These are phyloP conservation scores for Protodeltote pygarga DNA, from an alignment of 2,888 invertebrate genomes.

Conservation along the genomic window DNA sequence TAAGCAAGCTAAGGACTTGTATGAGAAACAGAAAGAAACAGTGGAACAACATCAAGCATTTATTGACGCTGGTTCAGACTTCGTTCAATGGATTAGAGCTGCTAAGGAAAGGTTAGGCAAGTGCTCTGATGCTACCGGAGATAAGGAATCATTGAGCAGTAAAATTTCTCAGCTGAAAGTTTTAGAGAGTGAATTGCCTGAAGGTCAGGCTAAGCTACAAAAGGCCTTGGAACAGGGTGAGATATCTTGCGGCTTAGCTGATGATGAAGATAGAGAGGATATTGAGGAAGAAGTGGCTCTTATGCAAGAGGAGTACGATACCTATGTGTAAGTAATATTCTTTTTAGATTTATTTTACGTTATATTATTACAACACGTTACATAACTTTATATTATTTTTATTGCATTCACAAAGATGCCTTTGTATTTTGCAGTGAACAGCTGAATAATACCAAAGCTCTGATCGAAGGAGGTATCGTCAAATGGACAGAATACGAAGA, in stretches of 20 bases:
- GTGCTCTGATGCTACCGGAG: constrained; percentile 97
- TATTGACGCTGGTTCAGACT: constrained; percentile 96
- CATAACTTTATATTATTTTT: constrained; percentile 2
- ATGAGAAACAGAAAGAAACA: constrained; percentile 95
- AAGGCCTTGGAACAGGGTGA: constrained; percentile 94
- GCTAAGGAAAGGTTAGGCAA: constrained; percentile 96
- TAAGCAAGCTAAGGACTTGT: constrained; percentile 95
- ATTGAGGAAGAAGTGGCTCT: constrained; percentile 97
- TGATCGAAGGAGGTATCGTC: constrained; percentile 95
- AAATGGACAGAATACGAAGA: constrained; percentile 98
- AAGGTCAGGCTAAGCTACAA: constrained; percentile 94
- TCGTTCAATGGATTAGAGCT: constrained; percentile 96
- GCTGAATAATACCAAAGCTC: constrained; percentile 92
- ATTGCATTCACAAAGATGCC: neutral
- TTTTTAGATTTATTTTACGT: neutral
- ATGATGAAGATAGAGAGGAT: constrained; percentile 94
- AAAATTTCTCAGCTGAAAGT: constrained; percentile 95
- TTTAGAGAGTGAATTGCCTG: constrained; percentile 93
- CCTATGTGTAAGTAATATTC: constrained; percentile 89
- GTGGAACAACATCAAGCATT: constrained; percentile 97
- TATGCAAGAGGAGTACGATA: constrained; percentile 96
- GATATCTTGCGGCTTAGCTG: constrained; percentile 94
- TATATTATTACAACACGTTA: neutral
- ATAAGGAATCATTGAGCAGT: constrained; percentile 94
- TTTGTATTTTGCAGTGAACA: constrained; percentile 87